Conservation (phyloP, 2,888 invertebrate species). For the Ommatoiulus sabulosus region DNA sequence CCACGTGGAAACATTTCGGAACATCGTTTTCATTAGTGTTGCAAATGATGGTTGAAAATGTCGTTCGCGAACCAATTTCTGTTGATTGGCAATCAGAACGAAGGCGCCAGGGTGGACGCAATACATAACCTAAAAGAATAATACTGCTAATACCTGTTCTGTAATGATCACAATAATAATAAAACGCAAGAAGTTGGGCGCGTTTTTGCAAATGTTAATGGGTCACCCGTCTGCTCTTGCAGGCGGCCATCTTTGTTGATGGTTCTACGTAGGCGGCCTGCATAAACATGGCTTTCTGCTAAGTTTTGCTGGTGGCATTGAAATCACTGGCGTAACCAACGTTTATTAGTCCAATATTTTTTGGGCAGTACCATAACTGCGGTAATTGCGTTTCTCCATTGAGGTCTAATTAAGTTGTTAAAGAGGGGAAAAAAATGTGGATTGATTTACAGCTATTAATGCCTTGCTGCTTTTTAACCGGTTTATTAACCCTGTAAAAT, state of each 20-base stretch:
- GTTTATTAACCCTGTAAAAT: slow-evolving; percentile 7
- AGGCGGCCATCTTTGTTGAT: not conserved
- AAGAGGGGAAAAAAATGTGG: not conserved
- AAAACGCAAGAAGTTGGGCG: not conserved
- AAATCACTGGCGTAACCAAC: not conserved
- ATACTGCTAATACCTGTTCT: not conserved
- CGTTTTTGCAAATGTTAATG: not conserved
- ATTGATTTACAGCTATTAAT: slow-evolving; percentile 12
- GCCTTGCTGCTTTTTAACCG: not conserved
- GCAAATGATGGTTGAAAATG: no score
- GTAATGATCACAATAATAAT: not conserved
- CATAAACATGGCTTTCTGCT: not conserved
- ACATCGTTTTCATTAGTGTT: no score
- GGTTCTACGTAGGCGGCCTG: not conserved
- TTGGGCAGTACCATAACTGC: slow-evolving; percentile 36
- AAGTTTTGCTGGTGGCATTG: not conserved
- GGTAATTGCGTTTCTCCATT: not conserved
- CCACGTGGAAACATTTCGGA: no score
- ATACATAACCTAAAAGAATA: not conserved
- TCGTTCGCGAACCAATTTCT: no score
- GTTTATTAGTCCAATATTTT: slow-evolving; percentile 1
- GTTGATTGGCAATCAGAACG: not conserved
- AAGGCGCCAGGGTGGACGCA: not conserved
- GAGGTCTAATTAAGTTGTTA: slow-evolving; percentile 15
- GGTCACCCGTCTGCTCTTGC: not conserved